A percentile compares a stretch with the other conserved stretches of the same genome.
phyloP scores from a whole-genome alignment of 2,888 invertebrate genomes.

The Ditylenchus weischeri region DNA sequence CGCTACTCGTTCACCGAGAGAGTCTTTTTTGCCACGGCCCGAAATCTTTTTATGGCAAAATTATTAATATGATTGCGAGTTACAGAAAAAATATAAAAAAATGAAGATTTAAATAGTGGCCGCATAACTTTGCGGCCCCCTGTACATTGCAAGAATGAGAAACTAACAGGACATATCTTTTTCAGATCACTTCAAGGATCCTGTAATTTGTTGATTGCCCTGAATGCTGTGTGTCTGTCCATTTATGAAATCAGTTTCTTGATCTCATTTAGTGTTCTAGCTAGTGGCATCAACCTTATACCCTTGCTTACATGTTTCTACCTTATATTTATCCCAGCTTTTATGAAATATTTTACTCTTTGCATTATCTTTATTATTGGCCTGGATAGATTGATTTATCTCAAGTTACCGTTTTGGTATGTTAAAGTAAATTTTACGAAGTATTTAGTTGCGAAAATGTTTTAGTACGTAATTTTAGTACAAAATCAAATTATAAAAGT shows the following conservation, averaged over 20 bases:
- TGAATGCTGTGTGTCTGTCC: neutral
- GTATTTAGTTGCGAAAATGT: too few species aligned
- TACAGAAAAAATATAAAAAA: too few species aligned
- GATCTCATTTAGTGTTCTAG: neutral
- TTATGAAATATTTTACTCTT: conserved; percentile 7
- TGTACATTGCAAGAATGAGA: too few species aligned
- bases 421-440: too few species aligned
- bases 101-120: too few species aligned
- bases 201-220: conserved; percentile 6
- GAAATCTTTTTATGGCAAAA: too few species aligned
- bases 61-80: too few species aligned
- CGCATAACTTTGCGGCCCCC: too few species aligned
- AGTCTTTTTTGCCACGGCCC: too few species aligned
- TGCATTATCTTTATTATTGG: neutral
- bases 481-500: too few species aligned
- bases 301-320: neutral
- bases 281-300: conserved; percentile 3
- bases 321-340: neutral
- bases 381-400: neutral
- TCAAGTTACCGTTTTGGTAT: neutral
- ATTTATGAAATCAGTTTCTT: conserved; percentile 1
- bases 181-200: conserved; percentile 2
- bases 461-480: too few species aligned
- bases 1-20: too few species aligned
- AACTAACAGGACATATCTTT: neutral